phyloP scores from a whole-genome alignment of 2,888 invertebrate species.

The Tortrix viridana region DNA sequence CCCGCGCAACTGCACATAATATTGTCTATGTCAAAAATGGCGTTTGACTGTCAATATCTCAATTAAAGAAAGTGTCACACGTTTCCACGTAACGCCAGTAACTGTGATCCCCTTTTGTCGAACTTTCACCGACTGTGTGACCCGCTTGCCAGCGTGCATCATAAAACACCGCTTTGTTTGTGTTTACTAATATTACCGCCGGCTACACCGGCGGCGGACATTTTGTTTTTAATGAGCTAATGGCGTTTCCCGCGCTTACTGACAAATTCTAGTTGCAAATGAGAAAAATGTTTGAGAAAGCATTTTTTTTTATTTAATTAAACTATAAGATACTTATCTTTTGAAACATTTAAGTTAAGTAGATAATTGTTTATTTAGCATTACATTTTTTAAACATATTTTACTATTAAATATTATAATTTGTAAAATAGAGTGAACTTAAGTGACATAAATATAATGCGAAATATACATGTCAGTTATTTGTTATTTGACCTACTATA shows the following conservation, averaged over 20 bases:
- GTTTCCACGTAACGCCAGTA: conserved; percentile 72
- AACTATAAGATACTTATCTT: too few species aligned
- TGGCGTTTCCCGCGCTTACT: conserved; percentile 30
- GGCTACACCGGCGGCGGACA: conserved; percentile 23
- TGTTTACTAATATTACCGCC: conserved; percentile 37
- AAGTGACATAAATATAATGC: background rate
- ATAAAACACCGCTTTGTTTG: conserved; percentile 38
- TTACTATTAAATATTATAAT: background rate
- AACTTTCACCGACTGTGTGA: conserved; percentile 73
- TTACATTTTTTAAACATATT: background rate
- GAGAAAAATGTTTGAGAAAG: conserved; percentile 9
- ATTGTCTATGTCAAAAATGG: conserved; percentile 38
- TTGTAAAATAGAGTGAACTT: background rate
- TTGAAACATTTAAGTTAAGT: too few species aligned
- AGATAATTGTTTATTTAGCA: background rate
- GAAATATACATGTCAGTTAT: background rate
- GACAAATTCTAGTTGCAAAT: conserved; percentile 4
- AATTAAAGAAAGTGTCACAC: conserved; percentile 74
- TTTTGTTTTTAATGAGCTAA: conserved; percentile 30
- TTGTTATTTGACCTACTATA: conserved; percentile 29
- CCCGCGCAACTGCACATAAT: conserved; percentile 19
- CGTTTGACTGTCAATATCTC: conserved; percentile 41
- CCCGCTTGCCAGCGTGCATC: conserved; percentile 53
- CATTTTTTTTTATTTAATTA: conserved; percentile 5
- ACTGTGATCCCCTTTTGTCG: conserved; percentile 79